phyloP scores from a whole-genome alignment of 2,888 invertebrate species.

The Smittia sp. region DNA sequence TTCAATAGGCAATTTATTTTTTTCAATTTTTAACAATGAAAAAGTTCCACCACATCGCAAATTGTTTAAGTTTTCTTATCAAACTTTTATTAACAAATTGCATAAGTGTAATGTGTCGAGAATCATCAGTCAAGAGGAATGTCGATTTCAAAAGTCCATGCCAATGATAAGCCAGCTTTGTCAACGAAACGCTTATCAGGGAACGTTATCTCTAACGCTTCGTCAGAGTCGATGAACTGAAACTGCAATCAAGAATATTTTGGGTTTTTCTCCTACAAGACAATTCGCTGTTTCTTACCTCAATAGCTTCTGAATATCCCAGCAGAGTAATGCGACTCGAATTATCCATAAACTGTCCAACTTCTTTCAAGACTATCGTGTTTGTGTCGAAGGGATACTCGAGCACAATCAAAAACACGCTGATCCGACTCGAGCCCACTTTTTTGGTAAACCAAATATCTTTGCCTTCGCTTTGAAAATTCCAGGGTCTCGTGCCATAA shows the following conservation, averaged over 20 bases:
- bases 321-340: constrained; percentile 55
- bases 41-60: too few relatives aligned
- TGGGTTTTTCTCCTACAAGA: constrained; percentile 45
- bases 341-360: constrained; percentile 48
- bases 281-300: constrained; percentile 48
- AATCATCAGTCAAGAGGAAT: constrained; percentile 42
- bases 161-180: constrained; percentile 48
- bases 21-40: too few relatives aligned
- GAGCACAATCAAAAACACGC: constrained; percentile 67
- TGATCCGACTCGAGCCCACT: constrained; percentile 43
- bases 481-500: constrained; percentile 75
- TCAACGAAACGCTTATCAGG: constrained; percentile 51
- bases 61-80: too few relatives aligned
- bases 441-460: constrained; percentile 72
- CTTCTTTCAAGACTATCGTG: constrained; percentile 55
- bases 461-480: constrained; percentile 73
- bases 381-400: constrained; percentile 65
- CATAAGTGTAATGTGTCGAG: neutral
- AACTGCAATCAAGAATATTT: constrained; percentile 37
- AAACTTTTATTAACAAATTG: too few relatives aligned
- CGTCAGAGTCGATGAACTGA: constrained; percentile 47
- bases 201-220: constrained; percentile 48
- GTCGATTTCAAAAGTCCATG: constrained; percentile 52
- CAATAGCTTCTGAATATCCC: constrained; percentile 53
- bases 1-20: too few relatives aligned